phyloP scores from a whole-genome alignment of 2,797 vertebrate genomes.

The Aselliscus stoliczkanus region DNA sequence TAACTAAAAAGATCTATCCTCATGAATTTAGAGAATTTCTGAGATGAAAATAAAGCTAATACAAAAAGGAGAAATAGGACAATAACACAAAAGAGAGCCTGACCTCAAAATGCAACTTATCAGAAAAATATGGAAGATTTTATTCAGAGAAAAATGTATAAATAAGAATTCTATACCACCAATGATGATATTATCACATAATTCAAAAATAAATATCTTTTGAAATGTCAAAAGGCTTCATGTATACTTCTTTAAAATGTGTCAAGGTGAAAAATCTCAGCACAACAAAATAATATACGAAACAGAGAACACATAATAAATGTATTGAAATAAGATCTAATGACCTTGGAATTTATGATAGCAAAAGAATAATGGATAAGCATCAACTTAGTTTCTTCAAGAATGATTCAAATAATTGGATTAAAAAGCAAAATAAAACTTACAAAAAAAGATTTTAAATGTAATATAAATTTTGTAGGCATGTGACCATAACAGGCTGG shows the following conservation, averaged over 20 bases:
- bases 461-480: not conserved
- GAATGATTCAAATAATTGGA: not conserved
- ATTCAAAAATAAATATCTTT: not conserved
- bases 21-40: not conserved
- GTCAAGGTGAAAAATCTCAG: not conserved
- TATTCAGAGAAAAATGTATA: not conserved
- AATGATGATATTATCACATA: not conserved
- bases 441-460: not conserved
- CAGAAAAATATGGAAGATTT: not conserved
- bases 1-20: not conserved
- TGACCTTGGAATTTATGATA: not conserved
- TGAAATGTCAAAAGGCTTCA: not conserved
- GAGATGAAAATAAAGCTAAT: not conserved
- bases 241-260: not conserved
- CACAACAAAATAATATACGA: not conserved
- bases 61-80: not conserved
- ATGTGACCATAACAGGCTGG: no score
- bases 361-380: not conserved
- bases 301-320: not conserved
- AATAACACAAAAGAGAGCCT: not conserved
- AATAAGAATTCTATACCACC: not conserved
- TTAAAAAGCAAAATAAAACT: not conserved
- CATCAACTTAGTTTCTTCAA: not conserved
- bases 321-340: not conserved
- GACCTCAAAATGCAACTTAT: not conserved